Evolutionary conservation across 1,140 invertebrate species (phyloP).

Genomic region (Achroia grisella): DNA sequence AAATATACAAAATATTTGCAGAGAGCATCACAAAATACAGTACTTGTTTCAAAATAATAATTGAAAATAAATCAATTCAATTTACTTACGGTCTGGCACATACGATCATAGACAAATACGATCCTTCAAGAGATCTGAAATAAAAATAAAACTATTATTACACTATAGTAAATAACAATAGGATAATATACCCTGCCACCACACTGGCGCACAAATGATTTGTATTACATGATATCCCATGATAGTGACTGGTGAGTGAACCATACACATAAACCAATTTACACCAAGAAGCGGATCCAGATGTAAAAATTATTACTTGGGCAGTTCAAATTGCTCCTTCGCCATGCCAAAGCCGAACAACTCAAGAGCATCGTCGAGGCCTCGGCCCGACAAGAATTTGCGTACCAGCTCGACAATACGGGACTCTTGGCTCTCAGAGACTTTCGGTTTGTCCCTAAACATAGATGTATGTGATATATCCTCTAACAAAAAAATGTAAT

Average conservation of each 20-base stretch:
- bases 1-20: no score
- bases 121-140: constrained; percentile 65
- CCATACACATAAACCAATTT: constrained; percentile 32
- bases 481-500: no score
- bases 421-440: constrained; percentile 27
- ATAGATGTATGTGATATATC: no score
- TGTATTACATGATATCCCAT: background rate
- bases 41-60: background rate
- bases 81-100: constrained; percentile 52
- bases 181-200: background rate
- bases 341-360: constrained; percentile 36
- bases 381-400: constrained; percentile 52
- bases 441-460: constrained; percentile 36
- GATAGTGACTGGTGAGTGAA: constrained; percentile 12
- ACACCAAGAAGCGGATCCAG: constrained; percentile 27
- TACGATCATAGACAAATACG: constrained; percentile 68
- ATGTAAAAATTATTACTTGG: constrained; percentile 43
- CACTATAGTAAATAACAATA: background rate
- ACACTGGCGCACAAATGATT: background rate
- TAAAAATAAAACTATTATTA: background rate
- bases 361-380: constrained; percentile 41
- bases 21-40: no score
- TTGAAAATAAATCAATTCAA: background rate
- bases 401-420: constrained; percentile 41
- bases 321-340: constrained; percentile 31